Conservation (phyloP, 2,797 vertebrate genomes). For the Chiroxiphia lanceolata region DNA sequence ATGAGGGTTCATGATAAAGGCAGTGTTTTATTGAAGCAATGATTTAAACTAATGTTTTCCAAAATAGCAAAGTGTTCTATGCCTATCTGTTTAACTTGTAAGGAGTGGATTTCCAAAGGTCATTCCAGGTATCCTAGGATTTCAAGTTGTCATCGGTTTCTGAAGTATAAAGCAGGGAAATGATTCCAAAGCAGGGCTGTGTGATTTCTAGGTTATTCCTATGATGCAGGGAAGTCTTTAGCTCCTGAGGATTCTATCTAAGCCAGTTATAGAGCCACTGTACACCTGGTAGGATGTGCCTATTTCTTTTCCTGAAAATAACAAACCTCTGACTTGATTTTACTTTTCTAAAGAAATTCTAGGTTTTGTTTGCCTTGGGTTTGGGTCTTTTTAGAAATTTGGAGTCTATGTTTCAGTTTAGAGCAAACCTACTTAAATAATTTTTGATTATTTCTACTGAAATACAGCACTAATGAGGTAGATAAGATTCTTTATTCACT, state of each 20-base stretch:
- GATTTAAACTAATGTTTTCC: not conserved
- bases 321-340: not conserved
- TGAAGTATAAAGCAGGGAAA: not conserved
- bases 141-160: not conserved
- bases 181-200: not conserved
- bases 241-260: not conserved
- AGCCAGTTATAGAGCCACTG: not conserved
- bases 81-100: not conserved
- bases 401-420: not conserved
- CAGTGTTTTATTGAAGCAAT: not conserved
- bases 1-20: not conserved
- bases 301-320: not conserved
- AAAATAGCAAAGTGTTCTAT: not conserved
- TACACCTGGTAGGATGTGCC: not conserved
- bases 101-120: not conserved
- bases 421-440: not conserved
- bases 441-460: not conserved
- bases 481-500: not conserved
- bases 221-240: not conserved
- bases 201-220: not conserved
- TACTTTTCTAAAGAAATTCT: not conserved
- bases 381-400: not conserved
- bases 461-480: not conserved
- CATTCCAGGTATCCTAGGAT: not conserved
- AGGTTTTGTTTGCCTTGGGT: fast-evolving